Evolutionary conservation across 2,888 invertebrate genomes (phyloP), one percentile per base, ranked within the genome.

Genomic region (Osedax fenrisi): DNA sequence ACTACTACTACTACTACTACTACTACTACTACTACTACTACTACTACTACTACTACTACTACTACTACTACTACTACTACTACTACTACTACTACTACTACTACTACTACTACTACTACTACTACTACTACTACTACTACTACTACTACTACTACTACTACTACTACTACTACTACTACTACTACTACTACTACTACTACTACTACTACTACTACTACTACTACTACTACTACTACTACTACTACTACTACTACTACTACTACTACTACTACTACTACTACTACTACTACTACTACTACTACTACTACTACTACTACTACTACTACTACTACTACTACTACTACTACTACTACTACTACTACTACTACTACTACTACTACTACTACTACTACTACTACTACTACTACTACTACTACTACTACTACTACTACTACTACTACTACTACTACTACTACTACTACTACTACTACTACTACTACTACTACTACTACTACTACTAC

Each of bases 11-110:
- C 66, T 1, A 1, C 1, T 66, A 66, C 66, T 66, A 66, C 66
- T 66, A 66, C 66, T 66, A 66, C 66, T 66, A 66, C 66, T 66
- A 66, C 22, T 66, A 21, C 22, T n/a, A 66, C n/a, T 66, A 66
- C n/a, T 22, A 66, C n/a, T 3, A 67, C 2, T 17, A 67, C 5
- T 25, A n/a, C 5, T 25, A 3, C 24, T 25, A 3, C 24, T 67
- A 67, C 24, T 25, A 67, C 2, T 25, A 3, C 1, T 25, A 67
- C 5, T 25, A n/a, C 24, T 25, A 67, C 24, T 3, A 3, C 2
- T 1, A 67, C 2, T 2, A 67, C 24, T 3, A 3, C 24, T 1
- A 3, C 24, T 2, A 67, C 5, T 3, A 67, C 2, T 2, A 67
- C 24, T 1, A 67, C 23, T 5, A 67, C 23, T 5, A 67, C 23